Percentiles rank a stretch among this genome's conserved stretches.
Conservation (phyloP, 2,888 invertebrate genomes). For the Bimastos eiseni region DNA sequence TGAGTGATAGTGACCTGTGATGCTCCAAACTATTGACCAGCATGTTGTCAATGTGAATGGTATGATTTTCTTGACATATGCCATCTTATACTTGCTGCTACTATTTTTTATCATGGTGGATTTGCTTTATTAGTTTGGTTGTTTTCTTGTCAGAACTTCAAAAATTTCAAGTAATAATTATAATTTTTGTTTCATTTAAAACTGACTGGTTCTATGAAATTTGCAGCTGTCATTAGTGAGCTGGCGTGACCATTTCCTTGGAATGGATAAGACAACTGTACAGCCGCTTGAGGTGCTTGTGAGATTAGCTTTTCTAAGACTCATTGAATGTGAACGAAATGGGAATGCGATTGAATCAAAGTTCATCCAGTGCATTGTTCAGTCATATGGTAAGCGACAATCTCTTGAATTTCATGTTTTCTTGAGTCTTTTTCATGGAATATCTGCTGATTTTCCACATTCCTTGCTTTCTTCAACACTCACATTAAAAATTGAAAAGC, state of each 20-base stretch:
- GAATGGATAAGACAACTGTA: slow-evolving; percentile 54
- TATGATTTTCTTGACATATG: too few species aligned
- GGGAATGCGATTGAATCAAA: slow-evolving; percentile 95
- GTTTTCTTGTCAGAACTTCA: not conserved
- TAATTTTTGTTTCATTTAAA: not conserved
- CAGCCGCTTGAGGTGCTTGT: slow-evolving; percentile 92
- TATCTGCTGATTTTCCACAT: too few species aligned
- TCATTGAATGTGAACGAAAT: slow-evolving; percentile 92
- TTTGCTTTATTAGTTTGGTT: not conserved
- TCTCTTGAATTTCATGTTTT: not conserved
- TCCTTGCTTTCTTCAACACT: too few species aligned
- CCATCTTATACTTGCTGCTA: too few species aligned
- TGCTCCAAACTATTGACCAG: too few species aligned
- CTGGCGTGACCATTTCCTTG: slow-evolving; percentile 94
- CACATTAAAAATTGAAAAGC: too few species aligned
- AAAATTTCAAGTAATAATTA: too few species aligned
- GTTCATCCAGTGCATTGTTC: slow-evolving; percentile 93
- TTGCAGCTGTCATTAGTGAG: slow-evolving; percentile 86
- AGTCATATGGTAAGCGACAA: slow-evolving; percentile 77
- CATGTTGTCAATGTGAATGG: too few species aligned
- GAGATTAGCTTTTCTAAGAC: slow-evolving; percentile 86
- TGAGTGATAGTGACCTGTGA: too few species aligned
- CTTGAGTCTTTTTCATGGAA: too few species aligned
- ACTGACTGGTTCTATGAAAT: not conserved
- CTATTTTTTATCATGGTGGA: not conserved